Conservation (phyloP, 2,113 vertebrate species). For the Recurvirostra avosetta region DNA sequence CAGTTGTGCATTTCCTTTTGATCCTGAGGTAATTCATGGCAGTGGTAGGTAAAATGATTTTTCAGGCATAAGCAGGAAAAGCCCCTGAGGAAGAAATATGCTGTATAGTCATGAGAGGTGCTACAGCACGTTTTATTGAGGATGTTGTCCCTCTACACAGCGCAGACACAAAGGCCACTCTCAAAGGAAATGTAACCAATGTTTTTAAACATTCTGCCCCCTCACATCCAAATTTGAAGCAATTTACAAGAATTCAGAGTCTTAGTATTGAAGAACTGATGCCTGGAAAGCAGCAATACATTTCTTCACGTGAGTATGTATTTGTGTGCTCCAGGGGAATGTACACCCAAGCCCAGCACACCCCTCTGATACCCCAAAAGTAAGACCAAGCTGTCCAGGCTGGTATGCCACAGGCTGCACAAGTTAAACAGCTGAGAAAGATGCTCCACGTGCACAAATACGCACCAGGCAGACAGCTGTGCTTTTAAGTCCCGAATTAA, state of each 20-base stretch:
- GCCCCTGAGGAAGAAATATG: not conserved
- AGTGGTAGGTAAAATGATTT: slow-evolving; percentile 26
- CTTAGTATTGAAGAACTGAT: not conserved
- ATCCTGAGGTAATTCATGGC: not conserved
- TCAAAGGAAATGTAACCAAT: not conserved
- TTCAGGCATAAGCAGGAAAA: slow-evolving; percentile 18
- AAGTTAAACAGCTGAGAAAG: not conserved
- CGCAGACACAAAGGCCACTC: not conserved
- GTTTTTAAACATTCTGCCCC: not conserved
- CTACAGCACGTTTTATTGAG: not conserved
- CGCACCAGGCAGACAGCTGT: not conserved
- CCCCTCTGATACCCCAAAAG: not conserved
- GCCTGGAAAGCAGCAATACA: not conserved
- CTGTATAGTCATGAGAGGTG: not conserved
- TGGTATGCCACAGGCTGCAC: not conserved
- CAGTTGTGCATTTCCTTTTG: not conserved
- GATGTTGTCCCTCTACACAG: not conserved
- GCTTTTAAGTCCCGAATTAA: not conserved
- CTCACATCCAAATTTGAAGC: not conserved
- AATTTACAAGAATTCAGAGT: not conserved
- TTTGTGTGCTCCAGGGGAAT: not conserved
- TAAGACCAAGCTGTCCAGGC: not conserved
- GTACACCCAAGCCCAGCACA: not conserved
- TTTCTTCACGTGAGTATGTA: rapidly evolving
- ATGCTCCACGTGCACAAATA: not conserved